Base-by-base conservation (phyloP, 2,797 vertebrate species). In the Setipinna tenuifilis region DNA sequence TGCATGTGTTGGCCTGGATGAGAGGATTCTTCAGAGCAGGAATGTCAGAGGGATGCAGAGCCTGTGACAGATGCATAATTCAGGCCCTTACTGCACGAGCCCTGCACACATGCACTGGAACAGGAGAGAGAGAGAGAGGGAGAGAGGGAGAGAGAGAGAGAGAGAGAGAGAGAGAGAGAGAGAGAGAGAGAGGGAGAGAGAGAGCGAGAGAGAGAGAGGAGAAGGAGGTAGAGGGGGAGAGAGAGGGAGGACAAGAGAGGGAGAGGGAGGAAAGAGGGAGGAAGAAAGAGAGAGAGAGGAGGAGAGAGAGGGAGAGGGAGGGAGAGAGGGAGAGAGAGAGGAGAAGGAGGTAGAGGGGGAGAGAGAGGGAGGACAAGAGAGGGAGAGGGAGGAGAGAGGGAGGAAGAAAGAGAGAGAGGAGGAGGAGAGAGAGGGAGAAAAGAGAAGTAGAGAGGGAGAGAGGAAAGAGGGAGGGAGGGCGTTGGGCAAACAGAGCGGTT, bases 21-120 rank as follows among this genome's bases (percentile, higher is more conserved):
- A 78, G 71, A 84, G 83, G 0, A 28, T 78, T 85, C 87, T 86
- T 44, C 83, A 91, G 57, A 50, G 61, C 83, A 87, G 81, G 87
- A 86, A 89, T 88, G 23, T 78, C 88, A 62, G 54, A 87, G 86
- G 83, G 83, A 88, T 48, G 62, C 78, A 44, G 68, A 91, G 83
- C 91, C 12, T 61, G 82, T 88, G 83, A 86, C 83, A 87, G 62
- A 80, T 75, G 54, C 61, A 83, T 61, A 82, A 62, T 86, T 86
- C 78, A 83, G 75, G 25, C 46, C 0, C 17, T 28, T 31, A 16
- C 16, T 21, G 58, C 58, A 1, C 2, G 7, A 2, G 58, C 14
- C 3, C 58, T 59, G 65, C 71, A 44, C 35, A 78, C 71, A 78
- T 78, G 71, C 71, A 44, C 35, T 78, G 71, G 17, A 25, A 16